Evolutionary conservation across 2,888 invertebrate genomes (phyloP).

Genomic region (Pecten maximus): DNA sequence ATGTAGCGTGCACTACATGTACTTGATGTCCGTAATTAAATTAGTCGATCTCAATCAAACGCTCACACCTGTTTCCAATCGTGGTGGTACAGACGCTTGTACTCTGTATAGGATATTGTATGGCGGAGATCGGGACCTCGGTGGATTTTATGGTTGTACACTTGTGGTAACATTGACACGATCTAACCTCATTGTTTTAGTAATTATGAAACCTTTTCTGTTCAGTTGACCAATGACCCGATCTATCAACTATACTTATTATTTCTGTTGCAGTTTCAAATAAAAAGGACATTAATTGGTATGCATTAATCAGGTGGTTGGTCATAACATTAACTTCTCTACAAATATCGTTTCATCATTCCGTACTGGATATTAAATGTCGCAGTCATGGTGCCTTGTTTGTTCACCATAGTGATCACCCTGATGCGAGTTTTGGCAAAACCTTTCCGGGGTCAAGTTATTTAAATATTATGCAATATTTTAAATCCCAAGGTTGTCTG

Average conservation of each 20-base stretch:
- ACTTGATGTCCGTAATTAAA: constrained; percentile 33
- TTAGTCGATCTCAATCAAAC: constrained; percentile 20
- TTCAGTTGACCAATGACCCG: not conserved
- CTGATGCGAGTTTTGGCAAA: not conserved
- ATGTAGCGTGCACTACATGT: not conserved
- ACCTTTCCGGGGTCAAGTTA: not conserved
- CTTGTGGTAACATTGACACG: not conserved
- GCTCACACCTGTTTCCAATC: constrained; percentile 29
- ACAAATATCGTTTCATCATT: not conserved
- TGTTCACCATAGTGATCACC: not conserved
- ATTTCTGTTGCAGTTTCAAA: not conserved
- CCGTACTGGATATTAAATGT: not conserved
- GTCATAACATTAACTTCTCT: not conserved
- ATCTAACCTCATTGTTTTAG: not conserved
- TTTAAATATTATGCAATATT: not conserved
- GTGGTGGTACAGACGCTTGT: not conserved
- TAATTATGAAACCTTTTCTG: not conserved
- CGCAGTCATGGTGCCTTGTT: not conserved
- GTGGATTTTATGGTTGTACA: not conserved
- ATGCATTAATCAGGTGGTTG: not conserved
- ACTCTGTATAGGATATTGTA: not conserved
- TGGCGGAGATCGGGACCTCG: not conserved
- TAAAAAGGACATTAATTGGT: not conserved
- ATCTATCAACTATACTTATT: not conserved
- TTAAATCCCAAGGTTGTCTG: not conserved